These are phyloP conservation scores for Chaetophractus vellerosus DNA, from an alignment of 2,797 vertebrate species.

Conservation along the genomic window DNA sequence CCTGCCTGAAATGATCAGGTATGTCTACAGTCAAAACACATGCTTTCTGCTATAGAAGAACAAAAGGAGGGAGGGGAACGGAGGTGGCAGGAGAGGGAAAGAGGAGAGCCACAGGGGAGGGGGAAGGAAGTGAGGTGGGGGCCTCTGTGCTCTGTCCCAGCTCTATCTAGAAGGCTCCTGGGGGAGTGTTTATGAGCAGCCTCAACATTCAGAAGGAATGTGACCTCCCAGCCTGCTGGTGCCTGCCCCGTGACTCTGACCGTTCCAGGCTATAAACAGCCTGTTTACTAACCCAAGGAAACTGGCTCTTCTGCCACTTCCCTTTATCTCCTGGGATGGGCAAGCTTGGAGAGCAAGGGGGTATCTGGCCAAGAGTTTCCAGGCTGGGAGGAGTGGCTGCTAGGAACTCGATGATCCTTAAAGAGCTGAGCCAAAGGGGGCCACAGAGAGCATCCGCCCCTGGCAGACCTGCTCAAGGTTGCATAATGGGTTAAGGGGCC, in stretches of 20 bases:
- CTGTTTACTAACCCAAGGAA: constrained; percentile 74
- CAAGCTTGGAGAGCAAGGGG: background rate
- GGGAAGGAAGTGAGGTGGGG: background rate
- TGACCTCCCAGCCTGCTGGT: constrained; percentile 68
- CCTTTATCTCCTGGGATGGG: constrained; percentile 29
- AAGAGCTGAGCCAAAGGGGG: background rate
- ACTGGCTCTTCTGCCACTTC: background rate
- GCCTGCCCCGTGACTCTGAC: constrained; percentile 72
- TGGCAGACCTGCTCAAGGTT: background rate
- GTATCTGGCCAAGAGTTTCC: constrained; percentile 47
- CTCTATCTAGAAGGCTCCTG: background rate
- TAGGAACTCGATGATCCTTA: background rate
- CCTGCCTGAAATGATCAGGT: background rate
- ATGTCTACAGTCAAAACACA: background rate
- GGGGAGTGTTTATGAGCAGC: constrained; percentile 58
- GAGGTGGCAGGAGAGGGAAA: background rate
- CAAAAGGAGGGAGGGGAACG: background rate
- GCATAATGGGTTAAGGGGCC: background rate
- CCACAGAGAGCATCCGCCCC: background rate
- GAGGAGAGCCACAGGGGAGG: background rate
- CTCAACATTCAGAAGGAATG: background rate
- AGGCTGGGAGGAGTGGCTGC: background rate
- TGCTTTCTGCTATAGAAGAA: background rate
- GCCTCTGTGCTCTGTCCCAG: background rate
- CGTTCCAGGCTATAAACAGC: constrained; percentile 66